Conservation (phyloP, 2,888 invertebrate genomes). For the Lamellibrachia satsuma region DNA sequence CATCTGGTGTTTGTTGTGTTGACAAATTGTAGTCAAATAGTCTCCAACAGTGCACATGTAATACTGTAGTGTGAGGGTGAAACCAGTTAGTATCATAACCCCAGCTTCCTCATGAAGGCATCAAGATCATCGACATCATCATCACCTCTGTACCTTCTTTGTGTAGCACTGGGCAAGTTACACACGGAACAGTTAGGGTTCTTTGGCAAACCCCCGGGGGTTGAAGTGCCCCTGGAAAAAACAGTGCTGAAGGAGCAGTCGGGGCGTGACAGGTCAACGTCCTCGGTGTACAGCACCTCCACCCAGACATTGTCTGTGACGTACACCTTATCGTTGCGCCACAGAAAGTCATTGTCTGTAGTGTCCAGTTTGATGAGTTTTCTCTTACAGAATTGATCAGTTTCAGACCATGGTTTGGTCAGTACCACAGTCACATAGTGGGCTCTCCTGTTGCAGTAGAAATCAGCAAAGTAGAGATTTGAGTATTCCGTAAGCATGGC, state of each 20-base stretch:
- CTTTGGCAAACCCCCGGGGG: constrained; percentile 29
- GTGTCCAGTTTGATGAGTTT: constrained; percentile 19
- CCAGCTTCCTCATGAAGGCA: neutral
- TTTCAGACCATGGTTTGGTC: constrained; percentile 23
- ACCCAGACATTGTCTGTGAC: constrained; percentile 20
- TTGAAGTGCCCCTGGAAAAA: constrained; percentile 14
- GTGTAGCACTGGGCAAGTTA: constrained; percentile 17
- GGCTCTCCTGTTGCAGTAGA: constrained; percentile 27
- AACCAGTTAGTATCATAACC: neutral
- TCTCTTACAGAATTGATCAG: constrained; percentile 29
- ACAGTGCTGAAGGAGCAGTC: neutral
- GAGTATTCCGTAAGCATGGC: neutral
- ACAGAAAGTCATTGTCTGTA: neutral
- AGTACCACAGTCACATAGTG: constrained; percentile 36
- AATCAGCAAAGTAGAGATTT: constrained; percentile 34
- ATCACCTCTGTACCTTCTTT: neutral
- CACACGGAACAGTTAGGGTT: constrained; percentile 21
- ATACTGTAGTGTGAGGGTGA: neutral
- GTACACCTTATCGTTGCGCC: neutral
- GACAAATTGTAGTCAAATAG: no score
- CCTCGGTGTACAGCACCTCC: constrained; percentile 30
- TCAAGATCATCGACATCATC: neutral
- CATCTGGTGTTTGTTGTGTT: no score
- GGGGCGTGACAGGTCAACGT: constrained; percentile 25
- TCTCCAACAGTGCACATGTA: neutral